phyloP scores from a whole-genome alignment of 1,140 invertebrate genomes.

The Eumeta japonica region DNA sequence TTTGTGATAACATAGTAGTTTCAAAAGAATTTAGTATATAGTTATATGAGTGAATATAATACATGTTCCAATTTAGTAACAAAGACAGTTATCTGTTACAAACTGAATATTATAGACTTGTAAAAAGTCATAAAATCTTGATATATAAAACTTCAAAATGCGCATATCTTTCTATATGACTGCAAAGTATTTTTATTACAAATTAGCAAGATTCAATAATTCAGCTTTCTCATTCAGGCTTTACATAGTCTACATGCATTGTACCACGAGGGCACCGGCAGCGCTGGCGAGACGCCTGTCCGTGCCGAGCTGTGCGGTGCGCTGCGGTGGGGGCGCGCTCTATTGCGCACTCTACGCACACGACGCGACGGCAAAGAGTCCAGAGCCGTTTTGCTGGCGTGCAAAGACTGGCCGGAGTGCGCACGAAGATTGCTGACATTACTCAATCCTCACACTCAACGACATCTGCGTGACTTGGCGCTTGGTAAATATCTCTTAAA shows the following conservation, averaged over 20 bases:
- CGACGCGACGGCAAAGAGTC: conserved; percentile 67
- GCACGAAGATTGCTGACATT: conserved; percentile 81
- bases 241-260: conserved; percentile 89
- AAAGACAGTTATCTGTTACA: no score
- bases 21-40: conserved; percentile 3
- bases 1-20: conserved; percentile 6
- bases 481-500: conserved; percentile 62
- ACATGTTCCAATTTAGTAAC: no score
- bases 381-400: conserved; percentile 62
- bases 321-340: conserved; percentile 72
- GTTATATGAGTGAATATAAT: conserved; percentile 4
- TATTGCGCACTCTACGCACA: conserved; percentile 69
- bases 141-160: no score
- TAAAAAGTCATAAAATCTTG: no score
- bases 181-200: background rate
- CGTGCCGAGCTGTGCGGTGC: conserved; percentile 75
- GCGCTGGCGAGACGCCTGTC: conserved; percentile 71
- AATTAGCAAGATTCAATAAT: background rate
- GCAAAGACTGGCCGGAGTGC: conserved; percentile 84
- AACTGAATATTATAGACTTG: no score
- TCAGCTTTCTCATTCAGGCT: conserved; percentile 58
- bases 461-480: conserved; percentile 71
- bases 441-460: conserved; percentile 85
- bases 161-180: no score
- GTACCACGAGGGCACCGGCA: conserved; percentile 91